These are phyloP conservation scores for Gambusia yucatana DNA, from an alignment of 2,797 vertebrate species.

Conservation along the genomic window DNA sequence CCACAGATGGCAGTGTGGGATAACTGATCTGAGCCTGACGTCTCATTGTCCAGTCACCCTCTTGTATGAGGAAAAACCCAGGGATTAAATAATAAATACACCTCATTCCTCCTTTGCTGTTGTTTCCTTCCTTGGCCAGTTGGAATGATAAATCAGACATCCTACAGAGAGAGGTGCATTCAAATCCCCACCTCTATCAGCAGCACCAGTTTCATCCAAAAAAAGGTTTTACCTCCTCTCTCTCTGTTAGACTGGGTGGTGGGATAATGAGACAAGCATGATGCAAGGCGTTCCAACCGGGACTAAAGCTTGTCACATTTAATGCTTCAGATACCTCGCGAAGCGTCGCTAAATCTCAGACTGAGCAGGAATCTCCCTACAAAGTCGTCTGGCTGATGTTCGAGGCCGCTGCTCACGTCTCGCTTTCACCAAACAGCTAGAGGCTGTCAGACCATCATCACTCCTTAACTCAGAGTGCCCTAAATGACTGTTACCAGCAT, in stretches of 20 bases:
- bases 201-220: not conserved
- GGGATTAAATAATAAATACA: conserved; percentile 24
- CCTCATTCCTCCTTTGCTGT: not conserved
- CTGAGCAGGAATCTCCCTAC: not conserved
- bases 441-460: conserved; percentile 11
- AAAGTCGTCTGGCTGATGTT: not conserved
- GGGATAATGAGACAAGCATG: conserved; percentile 10
- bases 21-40: conserved; percentile 2
- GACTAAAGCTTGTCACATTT: conserved; percentile 2
- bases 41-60: conserved; percentile 9
- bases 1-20: conserved; percentile 75
- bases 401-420: conserved; percentile 2
- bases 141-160: conserved; percentile 23
- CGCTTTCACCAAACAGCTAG: conserved; percentile 10
- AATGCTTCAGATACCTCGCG: not conserved
- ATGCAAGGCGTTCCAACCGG: not conserved
- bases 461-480: not conserved
- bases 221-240: conserved; percentile 1
- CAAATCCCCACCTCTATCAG: conserved; percentile 15
- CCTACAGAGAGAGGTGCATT: conserved; percentile 16
- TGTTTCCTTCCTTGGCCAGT: conserved; percentile 2
- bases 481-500: conserved; percentile 7
- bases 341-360: not conserved
- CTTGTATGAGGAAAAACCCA: conserved; percentile 3
- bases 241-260: conserved; percentile 5